Conservation (phyloP, 1,140 invertebrate species). For the Ceratosolen fusciceps region DNA sequence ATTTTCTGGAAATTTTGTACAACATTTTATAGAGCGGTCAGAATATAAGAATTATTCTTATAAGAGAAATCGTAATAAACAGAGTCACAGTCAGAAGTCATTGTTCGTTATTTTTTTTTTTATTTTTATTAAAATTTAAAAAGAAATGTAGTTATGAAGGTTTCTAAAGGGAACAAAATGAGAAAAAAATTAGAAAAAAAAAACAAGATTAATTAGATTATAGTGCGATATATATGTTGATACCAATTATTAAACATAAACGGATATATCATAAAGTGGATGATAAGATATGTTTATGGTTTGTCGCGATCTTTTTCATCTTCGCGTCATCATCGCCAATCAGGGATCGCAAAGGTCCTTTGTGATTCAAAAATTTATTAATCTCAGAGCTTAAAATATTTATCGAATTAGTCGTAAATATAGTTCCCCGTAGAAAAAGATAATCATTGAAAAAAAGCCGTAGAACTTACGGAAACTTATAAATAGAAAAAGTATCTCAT, state of each 20-base stretch:
- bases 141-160: conserved; percentile 13
- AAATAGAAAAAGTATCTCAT: neutral
- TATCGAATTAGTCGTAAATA: conserved; percentile 30
- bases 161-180: conserved; percentile 8
- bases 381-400: neutral
- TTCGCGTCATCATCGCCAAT: conserved; percentile 29
- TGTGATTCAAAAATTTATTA: conserved; percentile 5
- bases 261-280: neutral
- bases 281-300: conserved; percentile 14
- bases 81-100: neutral
- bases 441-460: too few species aligned
- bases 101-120: neutral
- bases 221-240: neutral
- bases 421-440: conserved; percentile 17
- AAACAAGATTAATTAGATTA: neutral
- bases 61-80: neutral
- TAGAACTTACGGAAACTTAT: conserved; percentile 31
- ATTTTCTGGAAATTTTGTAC: conserved; percentile 23
- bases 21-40: neutral
- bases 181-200: conserved; percentile 8
- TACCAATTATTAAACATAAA: neutral
- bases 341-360: conserved; percentile 31
- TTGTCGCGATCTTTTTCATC: conserved; percentile 25
- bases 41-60: neutral
- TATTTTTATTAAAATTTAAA: neutral